Base-by-base conservation (phyloP, 2,888 invertebrate genomes). In the Crematogaster levior region DNA sequence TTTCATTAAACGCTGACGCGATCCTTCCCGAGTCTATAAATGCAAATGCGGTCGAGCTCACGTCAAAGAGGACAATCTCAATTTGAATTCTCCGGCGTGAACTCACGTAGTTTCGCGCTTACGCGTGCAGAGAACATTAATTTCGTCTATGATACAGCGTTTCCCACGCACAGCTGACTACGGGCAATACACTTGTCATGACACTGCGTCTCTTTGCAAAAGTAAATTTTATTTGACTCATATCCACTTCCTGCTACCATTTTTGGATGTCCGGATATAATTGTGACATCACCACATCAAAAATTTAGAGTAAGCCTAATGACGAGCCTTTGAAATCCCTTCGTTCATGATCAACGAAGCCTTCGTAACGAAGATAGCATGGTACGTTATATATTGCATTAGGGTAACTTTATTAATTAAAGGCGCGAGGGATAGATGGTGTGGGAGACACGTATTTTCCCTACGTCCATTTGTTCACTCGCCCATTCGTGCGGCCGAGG, bases 391-490 rank as follows among this genome's bases (percentile, higher is more conserved):
- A 84, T 90, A 91, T 89, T 84, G 84, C 90, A 85, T 91, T 86
- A 88, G 74, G 84, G 87, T 87, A 85, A 89, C 88, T 85, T 86
- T 86, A 82, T 91, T 89, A 90, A 87, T 90, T 88, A 90, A 86
- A n/a, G n/a, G 70, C 74, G 58, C 80, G 75, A 75, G 56, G 73
- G 56, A 46, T 46, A 43, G 37, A n/a, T 58, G 43, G 5, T 27
- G 53, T n/a, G 56, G 37, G 63, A 46, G 65, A 51, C 48, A 73
- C 34, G 83, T 84, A 65, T 58, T 80, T 51, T 80, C 80, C 56
- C 77, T 61, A 37, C 48, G 51, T 72, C 68, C 56, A 48, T 80
- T 77, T 48, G 79, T 74, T 46, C 53, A 34, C 75, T 21, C 46
- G 70, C 30, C 56, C 56, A 37, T 37, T 81, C 58, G 66, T 53